Percentiles rank a stretch among this genome's conserved stretches.
phyloP scores from a whole-genome alignment of 1,140 invertebrate species.

The Argopecten irradians region DNA sequence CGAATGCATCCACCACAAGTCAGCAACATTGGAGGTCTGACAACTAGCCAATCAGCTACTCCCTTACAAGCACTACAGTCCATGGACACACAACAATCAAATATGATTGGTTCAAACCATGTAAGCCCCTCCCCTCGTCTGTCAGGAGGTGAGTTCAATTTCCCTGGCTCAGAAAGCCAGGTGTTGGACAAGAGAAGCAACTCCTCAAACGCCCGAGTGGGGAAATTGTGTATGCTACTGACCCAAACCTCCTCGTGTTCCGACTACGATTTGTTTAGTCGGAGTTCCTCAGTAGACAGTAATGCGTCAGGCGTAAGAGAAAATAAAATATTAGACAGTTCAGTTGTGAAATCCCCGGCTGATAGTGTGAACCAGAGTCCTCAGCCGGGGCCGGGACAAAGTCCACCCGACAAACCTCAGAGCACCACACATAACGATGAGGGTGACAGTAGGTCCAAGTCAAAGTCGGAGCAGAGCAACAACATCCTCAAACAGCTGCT shows the following conservation, averaged over 20 bases:
- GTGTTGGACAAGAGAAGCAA: neutral
- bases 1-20: constrained; percentile 43
- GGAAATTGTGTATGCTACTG: constrained; percentile 67
- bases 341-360: constrained; percentile 64
- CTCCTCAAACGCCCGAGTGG: constrained; percentile 40
- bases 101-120: constrained; percentile 27
- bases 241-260: constrained; percentile 49
- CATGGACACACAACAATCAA: constrained; percentile 42
- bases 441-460: constrained; percentile 59
- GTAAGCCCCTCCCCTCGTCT: neutral
- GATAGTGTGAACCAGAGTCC: constrained; percentile 80
- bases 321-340: constrained; percentile 37
- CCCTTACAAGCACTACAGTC: constrained; percentile 52
- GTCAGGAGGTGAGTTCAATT: neutral
- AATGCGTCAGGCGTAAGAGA: constrained; percentile 33
- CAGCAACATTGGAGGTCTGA: constrained; percentile 35
- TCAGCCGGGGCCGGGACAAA: constrained; percentile 76
- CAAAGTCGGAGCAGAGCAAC: constrained; percentile 62
- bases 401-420: constrained; percentile 74
- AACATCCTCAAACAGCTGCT: constrained; percentile 87
- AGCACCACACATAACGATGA: constrained; percentile 78
- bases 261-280: neutral
- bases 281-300: neutral
- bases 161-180: neutral
- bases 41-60: constrained; percentile 40